A percentile compares a stretch with the other conserved stretches of the same genome.
Evolutionary conservation across 1,140 invertebrate species (phyloP).

Genomic region (Trissolcus basalis): DNA sequence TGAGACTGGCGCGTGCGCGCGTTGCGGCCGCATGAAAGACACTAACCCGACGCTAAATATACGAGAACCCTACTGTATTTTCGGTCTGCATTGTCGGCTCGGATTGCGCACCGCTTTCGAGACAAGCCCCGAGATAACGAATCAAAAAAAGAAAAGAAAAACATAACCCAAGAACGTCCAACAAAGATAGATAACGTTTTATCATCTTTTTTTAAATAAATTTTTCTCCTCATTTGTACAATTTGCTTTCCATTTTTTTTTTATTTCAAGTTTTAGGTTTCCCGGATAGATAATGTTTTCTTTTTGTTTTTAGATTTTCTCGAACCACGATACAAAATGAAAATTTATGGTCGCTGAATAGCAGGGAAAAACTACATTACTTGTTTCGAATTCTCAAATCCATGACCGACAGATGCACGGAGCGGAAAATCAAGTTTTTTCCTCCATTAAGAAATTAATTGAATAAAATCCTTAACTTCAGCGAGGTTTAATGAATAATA

Average conservation of each 20-base stretch:
- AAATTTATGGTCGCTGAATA: constrained; percentile 54
- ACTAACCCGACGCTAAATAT: constrained; percentile 65
- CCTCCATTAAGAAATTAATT: constrained; percentile 36
- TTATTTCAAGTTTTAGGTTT: too few relatives aligned
- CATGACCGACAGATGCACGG: constrained; percentile 61
- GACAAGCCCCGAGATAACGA: constrained; percentile 43
- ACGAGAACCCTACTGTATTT: constrained; percentile 65
- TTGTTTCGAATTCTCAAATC: constrained; percentile 51
- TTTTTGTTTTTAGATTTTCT: too few relatives aligned
- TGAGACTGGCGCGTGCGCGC: constrained; percentile 73
- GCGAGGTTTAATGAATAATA: background rate
- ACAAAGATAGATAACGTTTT: too few relatives aligned
- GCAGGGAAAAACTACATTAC: constrained; percentile 50
- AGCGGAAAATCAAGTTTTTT: constrained; percentile 66
- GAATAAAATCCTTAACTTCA: constrained; percentile 8
- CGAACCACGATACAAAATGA: background rate
- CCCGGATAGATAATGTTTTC: too few relatives aligned
- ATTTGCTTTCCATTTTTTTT: background rate
- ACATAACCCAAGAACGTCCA: constrained; percentile 2
- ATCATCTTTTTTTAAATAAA: background rate
- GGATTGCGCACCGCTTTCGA: constrained; percentile 60
- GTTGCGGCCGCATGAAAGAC: constrained; percentile 58
- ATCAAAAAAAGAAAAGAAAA: constrained; percentile 29
- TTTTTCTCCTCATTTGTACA: too few relatives aligned
- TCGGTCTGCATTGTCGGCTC: constrained; percentile 68